These are phyloP conservation scores for Eupsittula cactorum DNA, from an alignment of 2,113 vertebrate genomes.

Conservation along the genomic window DNA sequence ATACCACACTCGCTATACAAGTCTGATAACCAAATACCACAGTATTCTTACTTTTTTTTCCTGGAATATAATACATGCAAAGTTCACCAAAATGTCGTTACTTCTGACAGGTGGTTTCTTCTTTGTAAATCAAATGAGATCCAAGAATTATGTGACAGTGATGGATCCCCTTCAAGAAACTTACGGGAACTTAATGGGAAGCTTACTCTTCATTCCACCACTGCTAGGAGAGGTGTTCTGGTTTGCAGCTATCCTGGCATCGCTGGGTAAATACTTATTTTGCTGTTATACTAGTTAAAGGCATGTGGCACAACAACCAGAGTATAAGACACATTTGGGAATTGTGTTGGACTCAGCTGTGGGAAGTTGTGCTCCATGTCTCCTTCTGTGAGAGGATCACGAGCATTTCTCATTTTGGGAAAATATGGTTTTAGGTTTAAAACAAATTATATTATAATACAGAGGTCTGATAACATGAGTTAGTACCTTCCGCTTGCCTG, in stretches of 20 bases:
- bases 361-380: background rate
- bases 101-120: slow-evolving; percentile 73
- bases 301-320: background rate
- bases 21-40: background rate
- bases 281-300: background rate
- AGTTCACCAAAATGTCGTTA: background rate
- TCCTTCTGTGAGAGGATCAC: background rate
- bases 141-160: slow-evolving; percentile 81
- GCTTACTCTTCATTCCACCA: slow-evolving; percentile 74
- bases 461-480: background rate
- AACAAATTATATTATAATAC: background rate
- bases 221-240: slow-evolving; percentile 79
- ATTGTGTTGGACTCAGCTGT: background rate
- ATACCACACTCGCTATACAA: background rate
- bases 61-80: background rate
- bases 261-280: slow-evolving; percentile 74
- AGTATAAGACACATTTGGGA: background rate
- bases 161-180: slow-evolving; percentile 81
- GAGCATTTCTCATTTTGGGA: background rate
- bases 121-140: slow-evolving; percentile 85
- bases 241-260: slow-evolving; percentile 84
- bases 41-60: background rate
- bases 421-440: background rate
- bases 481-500: background rate
- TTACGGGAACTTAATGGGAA: slow-evolving; percentile 79